Conservation (phyloP, 1,140 invertebrate species). For the Platorchestia sp. region DNA sequence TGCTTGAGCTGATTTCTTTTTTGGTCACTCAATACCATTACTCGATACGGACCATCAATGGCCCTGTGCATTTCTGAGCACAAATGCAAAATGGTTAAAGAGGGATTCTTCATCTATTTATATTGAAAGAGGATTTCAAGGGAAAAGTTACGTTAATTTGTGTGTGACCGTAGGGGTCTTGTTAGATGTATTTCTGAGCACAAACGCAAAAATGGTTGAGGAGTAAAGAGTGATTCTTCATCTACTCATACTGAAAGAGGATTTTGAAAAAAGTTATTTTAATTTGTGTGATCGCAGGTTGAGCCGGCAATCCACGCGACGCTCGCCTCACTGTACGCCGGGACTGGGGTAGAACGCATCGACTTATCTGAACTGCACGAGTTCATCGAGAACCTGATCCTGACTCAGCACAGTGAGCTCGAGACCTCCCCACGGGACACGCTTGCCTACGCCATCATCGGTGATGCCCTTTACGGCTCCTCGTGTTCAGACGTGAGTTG, state of each 20-base stretch:
- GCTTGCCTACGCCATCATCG: constrained; percentile 83
- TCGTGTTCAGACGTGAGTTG: constrained; percentile 80
- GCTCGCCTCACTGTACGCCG: constrained; percentile 73
- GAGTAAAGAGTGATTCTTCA: neutral
- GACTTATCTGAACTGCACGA: constrained; percentile 75
- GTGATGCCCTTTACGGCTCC: constrained; percentile 86
- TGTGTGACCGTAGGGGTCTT: too few relatives aligned
- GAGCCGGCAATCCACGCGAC: constrained; percentile 76
- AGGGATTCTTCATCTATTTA: neutral
- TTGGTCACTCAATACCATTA: neutral
- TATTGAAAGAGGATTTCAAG: neutral
- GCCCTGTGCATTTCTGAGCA: neutral
- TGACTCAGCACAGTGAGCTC: constrained; percentile 80
- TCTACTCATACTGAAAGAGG: neutral
- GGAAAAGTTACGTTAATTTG: neutral
- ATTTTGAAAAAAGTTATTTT: neutral
- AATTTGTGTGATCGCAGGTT: constrained; percentile 70
- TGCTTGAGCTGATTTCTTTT: neutral
- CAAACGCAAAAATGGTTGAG: neutral
- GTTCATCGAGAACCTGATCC: constrained; percentile 80
- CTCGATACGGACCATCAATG: neutral
- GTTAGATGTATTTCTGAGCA: too few relatives aligned
- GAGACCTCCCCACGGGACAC: constrained; percentile 84
- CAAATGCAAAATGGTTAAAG: neutral
- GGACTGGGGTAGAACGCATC: constrained; percentile 71